Evolutionary conservation across 1,140 invertebrate species (phyloP), one percentile per base, ranked within the genome.

Genomic region (Hyphantria cunea): DNA sequence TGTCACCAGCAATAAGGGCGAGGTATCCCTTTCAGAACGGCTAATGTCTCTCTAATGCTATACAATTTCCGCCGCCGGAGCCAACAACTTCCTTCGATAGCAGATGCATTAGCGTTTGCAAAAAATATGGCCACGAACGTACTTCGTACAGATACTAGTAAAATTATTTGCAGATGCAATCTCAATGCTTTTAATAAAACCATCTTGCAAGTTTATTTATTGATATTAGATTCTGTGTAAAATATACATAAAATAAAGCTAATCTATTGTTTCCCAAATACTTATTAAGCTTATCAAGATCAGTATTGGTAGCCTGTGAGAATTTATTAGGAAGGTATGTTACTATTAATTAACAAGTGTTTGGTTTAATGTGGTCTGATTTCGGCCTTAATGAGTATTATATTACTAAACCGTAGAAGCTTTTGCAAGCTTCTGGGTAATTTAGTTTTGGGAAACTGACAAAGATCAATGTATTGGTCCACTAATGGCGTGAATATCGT

Each of bases 21-120:
- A 72, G 50, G 68, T 76, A 70, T 74, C 78, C 74, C 76, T 72
- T 78, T 74, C 74, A 72, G 75, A 78, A 70, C 70, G 60, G 75
- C 73, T 79, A 81, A 80, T 86, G 74, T 82, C 68, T 55, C 68
- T 75, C 68, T 77, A 79, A 80, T 78, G 74, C 68, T 64, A 66
- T 58, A 77, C 79, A 82, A 83, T 86, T 82, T 86, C 82, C 82
- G 72, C 63, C 41, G 48, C 41, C 45, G 45, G 45, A 32, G 58
- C 58, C 51, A 48, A 77, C 76, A 66, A 74, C 76, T 79, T 82
- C 76, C 76, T 65, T 53, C 58, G 60, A 68, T 76, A 74, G 65
- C 62, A 70, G 53, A 66, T 71, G 64, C 70, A 80, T 80, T 76
- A 78, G 75, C 55, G 56, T 58, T 52, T 49, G 58, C 60, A 67